Percentiles rank a stretch among this genome's conserved stretches.
Evolutionary conservation across 2,888 invertebrate genomes (phyloP).

Genomic region (Drosophila vallismaia): DNA sequence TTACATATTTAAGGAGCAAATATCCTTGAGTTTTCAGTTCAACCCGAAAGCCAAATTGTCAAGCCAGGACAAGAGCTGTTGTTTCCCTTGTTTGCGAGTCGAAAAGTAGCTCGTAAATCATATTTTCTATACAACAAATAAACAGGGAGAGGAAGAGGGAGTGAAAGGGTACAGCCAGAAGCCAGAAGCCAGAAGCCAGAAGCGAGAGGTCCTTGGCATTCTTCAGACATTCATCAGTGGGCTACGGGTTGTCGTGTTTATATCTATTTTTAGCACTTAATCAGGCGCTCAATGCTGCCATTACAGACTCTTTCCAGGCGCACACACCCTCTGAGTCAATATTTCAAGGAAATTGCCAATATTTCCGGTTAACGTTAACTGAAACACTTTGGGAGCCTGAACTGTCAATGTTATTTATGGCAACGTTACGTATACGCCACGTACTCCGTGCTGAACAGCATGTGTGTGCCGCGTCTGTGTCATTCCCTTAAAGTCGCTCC

Average conservation of each 20-base stretch:
- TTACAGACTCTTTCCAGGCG: conserved; percentile 26
- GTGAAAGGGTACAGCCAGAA: not conserved
- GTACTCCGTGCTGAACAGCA: conserved; percentile 23
- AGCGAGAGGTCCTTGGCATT: conserved; percentile 36
- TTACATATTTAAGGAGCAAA: not conserved
- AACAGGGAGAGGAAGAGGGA: conserved; percentile 6
- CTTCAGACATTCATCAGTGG: conserved; percentile 61
- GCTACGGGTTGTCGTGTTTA: conserved; percentile 56
- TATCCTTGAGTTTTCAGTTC: conserved; percentile 36
- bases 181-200: too few relatives aligned
- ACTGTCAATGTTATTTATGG: conserved; percentile 51
- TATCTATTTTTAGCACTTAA: conserved; percentile 75
- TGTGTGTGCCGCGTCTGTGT: not conserved
- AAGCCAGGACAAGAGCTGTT: conserved; percentile 51
- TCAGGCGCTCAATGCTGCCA: conserved; percentile 65
- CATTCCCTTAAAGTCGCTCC: conserved; percentile 56
- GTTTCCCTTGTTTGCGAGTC: conserved; percentile 23
- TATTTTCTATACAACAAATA: conserved; percentile 49
- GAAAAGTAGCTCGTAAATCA: conserved; percentile 67
- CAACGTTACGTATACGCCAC: conserved; percentile 56
- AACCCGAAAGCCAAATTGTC: conserved; percentile 59
- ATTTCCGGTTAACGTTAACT: conserved; percentile 71
- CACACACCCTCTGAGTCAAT: conserved; percentile 44
- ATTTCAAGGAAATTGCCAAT: conserved; percentile 72
- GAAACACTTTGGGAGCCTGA: conserved; percentile 42